A percentile compares a stretch with the other conserved stretches of the same genome.
Evolutionary conservation across 2,888 invertebrate genomes (phyloP).

Genomic region (Calephelis perditalis): DNA sequence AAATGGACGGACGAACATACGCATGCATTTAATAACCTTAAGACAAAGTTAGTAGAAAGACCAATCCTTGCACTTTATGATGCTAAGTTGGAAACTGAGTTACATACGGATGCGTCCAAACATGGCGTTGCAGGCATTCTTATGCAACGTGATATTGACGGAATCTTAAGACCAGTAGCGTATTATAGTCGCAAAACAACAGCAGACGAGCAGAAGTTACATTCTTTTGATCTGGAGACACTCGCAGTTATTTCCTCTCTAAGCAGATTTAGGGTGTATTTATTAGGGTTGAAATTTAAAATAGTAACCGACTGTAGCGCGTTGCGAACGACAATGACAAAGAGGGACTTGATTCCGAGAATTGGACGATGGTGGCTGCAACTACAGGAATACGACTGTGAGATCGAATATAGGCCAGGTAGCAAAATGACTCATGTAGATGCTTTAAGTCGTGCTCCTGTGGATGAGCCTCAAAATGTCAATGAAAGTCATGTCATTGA

Average conservation of each 20-base stretch:
- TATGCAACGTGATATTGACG: not conserved
- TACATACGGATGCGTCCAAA: not conserved
- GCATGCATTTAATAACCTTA: slow-evolving; percentile 16
- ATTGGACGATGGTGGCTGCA: slow-evolving; percentile 28
- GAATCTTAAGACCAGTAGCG: no score
- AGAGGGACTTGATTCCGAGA: slow-evolving; percentile 29
- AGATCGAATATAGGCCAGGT: not conserved
- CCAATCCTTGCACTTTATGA: not conserved
- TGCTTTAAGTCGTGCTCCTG: slow-evolving; percentile 3
- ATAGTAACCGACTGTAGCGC: slow-evolving; percentile 33
- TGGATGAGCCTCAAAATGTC: not conserved
- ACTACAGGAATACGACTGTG: slow-evolving; percentile 17
- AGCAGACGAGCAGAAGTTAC: slow-evolving; percentile 27
- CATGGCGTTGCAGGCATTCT: not conserved
- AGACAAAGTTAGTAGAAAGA: slow-evolving; percentile 10
- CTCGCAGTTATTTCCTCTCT: slow-evolving; percentile 30
- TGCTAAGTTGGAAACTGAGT: not conserved
- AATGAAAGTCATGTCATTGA: not conserved
- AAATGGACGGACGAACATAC: slow-evolving; percentile 15
- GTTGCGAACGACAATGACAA: slow-evolving; percentile 24
- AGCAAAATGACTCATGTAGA: not conserved
- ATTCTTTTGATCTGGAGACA: slow-evolving; percentile 32
- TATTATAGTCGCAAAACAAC: slow-evolving; percentile 28
- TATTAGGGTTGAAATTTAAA: slow-evolving; percentile 31
- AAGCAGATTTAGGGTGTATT: slow-evolving; percentile 28